Evolutionary conservation across 2,113 vertebrate species (phyloP), one percentile per base, ranked within the genome.

Genomic region (Leptodactylus fuscus): DNA sequence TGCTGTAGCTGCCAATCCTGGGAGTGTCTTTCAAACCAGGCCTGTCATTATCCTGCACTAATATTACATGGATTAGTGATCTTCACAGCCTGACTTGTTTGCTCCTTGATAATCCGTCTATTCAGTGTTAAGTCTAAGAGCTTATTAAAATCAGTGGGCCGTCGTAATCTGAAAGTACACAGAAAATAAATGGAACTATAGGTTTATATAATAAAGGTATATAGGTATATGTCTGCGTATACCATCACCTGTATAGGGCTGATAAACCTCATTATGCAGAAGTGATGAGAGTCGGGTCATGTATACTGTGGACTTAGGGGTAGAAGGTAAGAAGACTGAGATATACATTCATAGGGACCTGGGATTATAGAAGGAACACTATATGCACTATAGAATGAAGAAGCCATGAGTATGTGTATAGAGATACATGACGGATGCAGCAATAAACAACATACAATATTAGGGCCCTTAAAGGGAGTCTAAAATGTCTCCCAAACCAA

Each of bases 41-140:
- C 16, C 84, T 86, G 84, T 86, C 76, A 86, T 86, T 85, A 85
- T 71, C 83, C 48, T 20, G 75, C 75, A n/a, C 62, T 80, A 80
- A 79, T 85, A 85, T 85, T 86, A 44, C 77, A 53, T 24, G 71
- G 84, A 86, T 86, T 86, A 73, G 62, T 73, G 84, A 71, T 86
- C 76, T 60, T 86, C 76, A 73, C 84, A 86, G 84, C 60, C 75
- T 73, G 84, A 71, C 34, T 80, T 80, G 84, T 80, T 86, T 80
- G 77, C 84, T 73, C 44, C 84, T 53, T 27, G 36, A 62, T 86
- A 86, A 86, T 86, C 84, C 77, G 7, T 69, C 83, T 58, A 85
- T 85, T 85, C 75, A 85, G 13, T 46, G 62, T 32, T 44, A 49
- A 78, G 75, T 71, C 84, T 86, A 73, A 73, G 84, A 86, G 84